A percentile compares a stretch with the other conserved stretches of the same genome.
Evolutionary conservation across 2,797 vertebrate species (phyloP).

Genomic region (Characodon lateralis): DNA sequence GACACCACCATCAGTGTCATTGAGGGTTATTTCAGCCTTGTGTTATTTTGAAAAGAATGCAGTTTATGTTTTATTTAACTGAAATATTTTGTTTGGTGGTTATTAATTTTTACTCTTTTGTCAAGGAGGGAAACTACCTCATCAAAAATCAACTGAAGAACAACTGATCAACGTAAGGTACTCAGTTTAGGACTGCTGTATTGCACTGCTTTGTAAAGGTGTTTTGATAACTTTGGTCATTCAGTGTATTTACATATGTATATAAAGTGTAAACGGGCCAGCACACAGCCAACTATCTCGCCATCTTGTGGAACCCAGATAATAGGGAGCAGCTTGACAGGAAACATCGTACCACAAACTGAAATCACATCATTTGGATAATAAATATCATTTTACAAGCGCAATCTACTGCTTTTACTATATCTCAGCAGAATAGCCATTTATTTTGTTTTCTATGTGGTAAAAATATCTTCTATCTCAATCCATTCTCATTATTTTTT

Average conservation of each 20-base stretch:
- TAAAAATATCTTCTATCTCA: slow-evolving; percentile 28
- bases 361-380: slow-evolving; percentile 38
- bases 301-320: slow-evolving; percentile 9
- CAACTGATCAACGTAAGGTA: neutral
- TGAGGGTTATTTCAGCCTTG: neutral
- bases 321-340: slow-evolving; percentile 12
- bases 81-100: neutral
- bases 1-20: neutral
- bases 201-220: neutral
- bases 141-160: neutral
- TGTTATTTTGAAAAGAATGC: neutral
- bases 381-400: slow-evolving; percentile 28
- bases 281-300: slow-evolving; percentile 11
- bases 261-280: slow-evolving; percentile 10
- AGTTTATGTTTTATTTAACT: neutral
- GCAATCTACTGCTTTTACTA: slow-evolving; percentile 35
- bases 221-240: slow-evolving; percentile 8
- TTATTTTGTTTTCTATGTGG: slow-evolving; percentile 19
- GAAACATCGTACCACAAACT: slow-evolving; percentile 17
- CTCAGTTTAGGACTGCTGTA: neutral
- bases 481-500: slow-evolving; percentile 17
- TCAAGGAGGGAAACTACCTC: neutral
- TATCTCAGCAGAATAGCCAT: slow-evolving; percentile 33
- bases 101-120: neutral
- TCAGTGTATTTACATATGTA: neutral